Base-by-base conservation (phyloP, 92 coral and sea anemone genomes). In the Anthopleura xanthogrammica region DNA sequence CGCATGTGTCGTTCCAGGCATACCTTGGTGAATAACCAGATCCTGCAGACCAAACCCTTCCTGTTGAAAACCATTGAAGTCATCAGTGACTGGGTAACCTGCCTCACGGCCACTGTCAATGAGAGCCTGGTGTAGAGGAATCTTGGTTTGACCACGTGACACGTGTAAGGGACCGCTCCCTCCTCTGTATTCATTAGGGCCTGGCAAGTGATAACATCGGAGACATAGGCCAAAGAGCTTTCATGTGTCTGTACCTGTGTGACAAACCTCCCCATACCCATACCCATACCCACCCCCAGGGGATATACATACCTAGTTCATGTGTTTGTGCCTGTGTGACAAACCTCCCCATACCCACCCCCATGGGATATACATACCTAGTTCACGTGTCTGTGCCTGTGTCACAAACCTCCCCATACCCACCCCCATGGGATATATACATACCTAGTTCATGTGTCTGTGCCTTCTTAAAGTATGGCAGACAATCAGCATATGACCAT, bases 91-190 rank as follows among this genome's bases (percentile, higher is more conserved):
- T 39, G 91, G 91, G 83, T 90, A 92, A 12, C 94, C 98, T 3
- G 98, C 98, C 72, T 94, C 89, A 0, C 58, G 41, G 16, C 91
- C 98, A 3, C 96, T 95, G 54, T 90, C 92, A 19, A 94, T 75
- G 5, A 94, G 83, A 42, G 92, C 95, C 73, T 85, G 86, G 85
- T 86, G 89, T 3, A 94, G 88, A 41, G 98, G 95, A 50, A 85
- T 88, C 23, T 83, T 80, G 62, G 52, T 64, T 39, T 75, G 83
- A 16, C 92, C 95, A 64, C 93, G 95, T 60, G 90, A 88, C 88
- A 94, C 98, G 52, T 89, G 91, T 17, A 94, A 80, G 29, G 95
- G 95, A 20, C 98, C 98, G 24, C 58, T 75, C n/a, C 92, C 94
- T 80, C 98, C 98, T 70, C 98, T 91, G 73, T 94, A 94, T 3